Evolutionary conservation across 2,113 vertebrate genomes (phyloP).

Genomic region (Tonatia bakeri): DNA sequence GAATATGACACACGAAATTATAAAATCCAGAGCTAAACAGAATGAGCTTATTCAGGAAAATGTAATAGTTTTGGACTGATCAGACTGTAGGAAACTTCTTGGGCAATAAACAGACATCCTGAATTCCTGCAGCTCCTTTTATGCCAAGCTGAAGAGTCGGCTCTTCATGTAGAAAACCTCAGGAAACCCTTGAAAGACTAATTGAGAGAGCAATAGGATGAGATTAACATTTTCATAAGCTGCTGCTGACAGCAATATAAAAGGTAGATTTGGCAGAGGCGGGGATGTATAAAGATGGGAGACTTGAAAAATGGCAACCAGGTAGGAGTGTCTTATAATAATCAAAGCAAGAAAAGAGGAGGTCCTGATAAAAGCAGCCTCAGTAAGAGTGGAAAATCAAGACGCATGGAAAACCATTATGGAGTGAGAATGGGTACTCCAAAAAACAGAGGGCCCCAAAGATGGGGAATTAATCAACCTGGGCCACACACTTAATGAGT

Average conservation of each 20-base stretch:
- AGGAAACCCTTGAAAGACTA: neutral
- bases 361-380: neutral
- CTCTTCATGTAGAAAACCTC: neutral
- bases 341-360: neutral
- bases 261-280: neutral
- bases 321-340: neutral
- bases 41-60: neutral
- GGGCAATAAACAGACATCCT: neutral
- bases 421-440: neutral
- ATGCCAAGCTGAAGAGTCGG: neutral
- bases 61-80: neutral
- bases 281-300: neutral
- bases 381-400: neutral
- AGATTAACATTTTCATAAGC: neutral
- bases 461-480: conserved; percentile 11
- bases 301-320: neutral
- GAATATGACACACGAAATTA: neutral
- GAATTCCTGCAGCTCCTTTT: neutral
- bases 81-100: neutral
- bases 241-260: neutral
- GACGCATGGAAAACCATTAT: neutral
- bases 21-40: neutral
- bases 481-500: conserved; percentile 9
- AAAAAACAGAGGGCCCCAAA: neutral
- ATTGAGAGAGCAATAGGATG: neutral